A percentile compares a stretch with the other conserved stretches of the same genome.
These are phyloP conservation scores for Rugalucina vietnamica DNA, from an alignment of 2,888 invertebrate species.

Conservation along the genomic window DNA sequence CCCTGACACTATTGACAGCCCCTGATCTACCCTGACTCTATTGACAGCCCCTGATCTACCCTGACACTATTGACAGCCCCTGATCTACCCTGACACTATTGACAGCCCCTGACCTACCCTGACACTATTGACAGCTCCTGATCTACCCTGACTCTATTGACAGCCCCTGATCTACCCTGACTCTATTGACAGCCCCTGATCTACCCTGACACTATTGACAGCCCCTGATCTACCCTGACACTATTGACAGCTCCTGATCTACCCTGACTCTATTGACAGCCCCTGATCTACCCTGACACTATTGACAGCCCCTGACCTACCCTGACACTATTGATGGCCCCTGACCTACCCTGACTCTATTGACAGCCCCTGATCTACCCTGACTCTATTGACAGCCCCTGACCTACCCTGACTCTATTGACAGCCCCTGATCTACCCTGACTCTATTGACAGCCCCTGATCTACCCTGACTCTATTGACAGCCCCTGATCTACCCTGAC, in stretches of 20 bases:
- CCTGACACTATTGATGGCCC: neutral
- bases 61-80: neutral
- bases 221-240: neutral
- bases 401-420: neutral
- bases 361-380: neutral
- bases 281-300: neutral
- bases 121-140: neutral
- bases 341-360: neutral
- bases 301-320: neutral
- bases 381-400: neutral
- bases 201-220: neutral
- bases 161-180: neutral
- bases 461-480: conserved; percentile 51
- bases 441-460: neutral
- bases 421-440: neutral
- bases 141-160: neutral
- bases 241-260: neutral
- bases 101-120: neutral
- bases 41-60: neutral
- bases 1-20: no score
- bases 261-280: conserved; percentile 5
- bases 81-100: no score
- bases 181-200: neutral
- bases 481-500: no score
- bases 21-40: neutral